Percentiles rank a stretch among this genome's conserved stretches.
phyloP scores from a whole-genome alignment of 2,797 vertebrate species.

The Kryptolebias ocellatus region DNA sequence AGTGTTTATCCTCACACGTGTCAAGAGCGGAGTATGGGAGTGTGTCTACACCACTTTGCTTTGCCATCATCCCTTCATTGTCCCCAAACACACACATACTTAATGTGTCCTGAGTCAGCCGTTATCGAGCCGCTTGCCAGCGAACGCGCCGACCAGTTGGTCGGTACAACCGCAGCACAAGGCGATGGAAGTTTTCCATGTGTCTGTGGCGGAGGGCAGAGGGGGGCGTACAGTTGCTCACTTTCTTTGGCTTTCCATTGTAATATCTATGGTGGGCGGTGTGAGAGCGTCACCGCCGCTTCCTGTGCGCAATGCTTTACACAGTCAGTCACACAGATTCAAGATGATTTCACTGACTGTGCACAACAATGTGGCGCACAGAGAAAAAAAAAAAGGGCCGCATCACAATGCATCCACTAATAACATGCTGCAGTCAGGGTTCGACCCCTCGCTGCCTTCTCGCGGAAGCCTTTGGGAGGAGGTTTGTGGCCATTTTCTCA shows the following conservation, averaged over 20 bases:
- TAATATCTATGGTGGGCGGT: constrained; percentile 59
- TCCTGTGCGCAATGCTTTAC: constrained; percentile 56
- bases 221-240: constrained; percentile 33
- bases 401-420: constrained; percentile 61
- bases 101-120: constrained; percentile 63
- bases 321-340: constrained; percentile 23
- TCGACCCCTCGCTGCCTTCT: constrained; percentile 21
- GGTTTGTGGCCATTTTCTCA: constrained; percentile 73
- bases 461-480: constrained; percentile 36
- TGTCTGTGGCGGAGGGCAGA: constrained; percentile 37
- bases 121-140: constrained; percentile 40
- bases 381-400: constrained; percentile 29
- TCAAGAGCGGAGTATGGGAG: constrained; percentile 52
- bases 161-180: constrained; percentile 22
- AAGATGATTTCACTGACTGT: constrained; percentile 52
- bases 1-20: constrained; percentile 74
- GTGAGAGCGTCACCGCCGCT: constrained; percentile 67
- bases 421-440: constrained; percentile 49
- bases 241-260: constrained; percentile 46
- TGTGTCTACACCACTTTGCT: constrained; percentile 66
- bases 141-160: constrained; percentile 39
- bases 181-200: constrained; percentile 63
- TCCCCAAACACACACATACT: constrained; percentile 75
- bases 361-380: constrained; percentile 40
- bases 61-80: constrained; percentile 75